Evolutionary conservation across 1,140 invertebrate species (phyloP), one percentile per base, ranked within the genome.

Genomic region (Heliconius himera): DNA sequence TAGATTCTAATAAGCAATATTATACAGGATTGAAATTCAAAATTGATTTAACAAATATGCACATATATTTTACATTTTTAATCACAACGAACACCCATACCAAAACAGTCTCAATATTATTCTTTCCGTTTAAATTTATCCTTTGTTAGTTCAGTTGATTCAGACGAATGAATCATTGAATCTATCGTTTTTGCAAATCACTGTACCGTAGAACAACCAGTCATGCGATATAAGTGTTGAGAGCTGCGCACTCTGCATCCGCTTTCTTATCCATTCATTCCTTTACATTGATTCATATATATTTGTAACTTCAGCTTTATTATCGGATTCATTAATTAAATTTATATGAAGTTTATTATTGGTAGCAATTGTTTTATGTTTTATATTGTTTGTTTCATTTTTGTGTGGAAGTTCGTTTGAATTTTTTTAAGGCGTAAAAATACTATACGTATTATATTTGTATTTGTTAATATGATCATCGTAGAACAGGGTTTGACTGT

Each of bases 121-220:
- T 84, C 81, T 84, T 81, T 81, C 73, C 74, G 74, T 77, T 73
- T 72, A 56, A 73, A 78, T 77, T 82, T 81, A 82, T 79, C 79
- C 73, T 76, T 79, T 82, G 77, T 81, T 83, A 76, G 60, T 81
- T 73, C n/a, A 73, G 77, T 82, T 81, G 78, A 80, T 80, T 83
- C 82, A 83, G 82, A 73, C 71, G 70, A 56, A 80, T 83, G 82
- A 85, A 73, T 85, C 83, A 85, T 79, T 84, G 78, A 82, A 79
- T 76, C 77, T 79, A 82, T 83, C 84, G 74, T n/a, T 46, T n/a
- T 83, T 76, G 81, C 82, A 79, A 83, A 83, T 85, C 81, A 84
- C 29, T 78, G 70, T 81, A 74, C 72, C 54, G 77, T 76, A 36
- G 74, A 80, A 76, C 66, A 22, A 51, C 76, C 60, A 79, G 80